Percentiles rank a stretch among this genome's conserved stretches.
Evolutionary conservation across 2,113 vertebrate species (phyloP).

Genomic region (Leptobrachium leishanense): DNA sequence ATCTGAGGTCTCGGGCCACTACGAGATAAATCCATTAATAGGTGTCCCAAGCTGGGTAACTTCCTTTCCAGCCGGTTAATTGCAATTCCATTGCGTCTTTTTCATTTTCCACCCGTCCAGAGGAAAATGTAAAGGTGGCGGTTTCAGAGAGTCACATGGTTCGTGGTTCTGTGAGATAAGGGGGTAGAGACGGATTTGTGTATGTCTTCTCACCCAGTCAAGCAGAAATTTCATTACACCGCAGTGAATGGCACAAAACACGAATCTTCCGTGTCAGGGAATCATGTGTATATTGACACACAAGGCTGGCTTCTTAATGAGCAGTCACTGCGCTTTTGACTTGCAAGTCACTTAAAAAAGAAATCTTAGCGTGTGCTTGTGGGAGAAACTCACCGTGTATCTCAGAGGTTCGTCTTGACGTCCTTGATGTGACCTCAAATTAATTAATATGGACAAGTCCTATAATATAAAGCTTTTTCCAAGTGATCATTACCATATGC

Average conservation of each 20-base stretch:
- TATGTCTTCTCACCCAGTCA: constrained; percentile 57
- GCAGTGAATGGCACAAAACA: constrained; percentile 51
- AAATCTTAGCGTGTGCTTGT: constrained; percentile 18
- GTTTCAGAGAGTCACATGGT: constrained; percentile 20
- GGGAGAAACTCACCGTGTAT: constrained; percentile 7
- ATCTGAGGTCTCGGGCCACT: constrained; percentile 15
- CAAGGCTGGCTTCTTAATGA: constrained; percentile 23
- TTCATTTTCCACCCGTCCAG: constrained; percentile 29
- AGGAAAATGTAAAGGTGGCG: constrained; percentile 5
- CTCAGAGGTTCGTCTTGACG: background rate
- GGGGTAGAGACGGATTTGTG: constrained; percentile 41
- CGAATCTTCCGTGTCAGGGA: constrained; percentile 38
- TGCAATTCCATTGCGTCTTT: constrained; percentile 7
- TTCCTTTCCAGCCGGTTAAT: constrained; percentile 24
- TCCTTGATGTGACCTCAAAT: constrained; percentile 7
- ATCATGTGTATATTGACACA: constrained; percentile 40
- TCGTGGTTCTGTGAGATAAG: background rate
- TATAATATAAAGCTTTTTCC: background rate
- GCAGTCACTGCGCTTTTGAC: constrained; percentile 33
- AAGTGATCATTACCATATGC: background rate
- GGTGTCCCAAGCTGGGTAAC: background rate
- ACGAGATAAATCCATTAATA: constrained; percentile 25
- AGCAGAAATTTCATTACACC: constrained; percentile 66
- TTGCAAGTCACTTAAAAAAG: constrained; percentile 31
- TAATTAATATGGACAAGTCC: background rate